Evolutionary conservation across 1,140 invertebrate genomes (phyloP).

Genomic region (Artemia franciscana): DNA sequence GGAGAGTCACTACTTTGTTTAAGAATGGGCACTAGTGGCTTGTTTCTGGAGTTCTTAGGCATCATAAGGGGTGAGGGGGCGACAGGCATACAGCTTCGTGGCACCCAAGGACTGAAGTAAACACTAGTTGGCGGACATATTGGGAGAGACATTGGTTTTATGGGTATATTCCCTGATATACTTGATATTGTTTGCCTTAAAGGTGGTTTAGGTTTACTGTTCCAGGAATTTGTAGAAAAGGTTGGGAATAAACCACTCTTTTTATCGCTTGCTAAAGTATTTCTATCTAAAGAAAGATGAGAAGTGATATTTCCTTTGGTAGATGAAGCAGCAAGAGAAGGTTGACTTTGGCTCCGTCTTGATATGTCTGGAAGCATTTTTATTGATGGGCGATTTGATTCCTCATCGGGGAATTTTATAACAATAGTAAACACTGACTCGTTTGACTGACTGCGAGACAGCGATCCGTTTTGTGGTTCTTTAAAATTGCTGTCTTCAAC

Average conservation of each 20-base stretch:
- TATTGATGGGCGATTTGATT: slow-evolving; percentile 35
- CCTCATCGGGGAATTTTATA: slow-evolving; percentile 42
- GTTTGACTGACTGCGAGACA: slow-evolving; percentile 18
- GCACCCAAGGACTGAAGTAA: slow-evolving; percentile 9
- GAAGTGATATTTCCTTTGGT: neutral
- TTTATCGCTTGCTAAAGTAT: neutral
- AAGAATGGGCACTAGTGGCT: neutral
- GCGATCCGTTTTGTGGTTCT: slow-evolving; percentile 20
- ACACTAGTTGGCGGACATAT: neutral
- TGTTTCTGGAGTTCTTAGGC: neutral
- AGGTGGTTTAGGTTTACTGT: neutral
- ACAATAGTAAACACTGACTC: slow-evolving; percentile 62
- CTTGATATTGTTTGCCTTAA: neutral
- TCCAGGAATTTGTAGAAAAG: neutral
- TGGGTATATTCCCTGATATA: neutral
- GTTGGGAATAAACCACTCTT: neutral
- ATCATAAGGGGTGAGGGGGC: slow-evolving; percentile 9
- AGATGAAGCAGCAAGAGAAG: neutral
- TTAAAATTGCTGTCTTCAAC: neutral
- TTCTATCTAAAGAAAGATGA: neutral
- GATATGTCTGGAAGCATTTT: slow-evolving; percentile 51
- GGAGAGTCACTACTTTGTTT: slow-evolving; percentile 11
- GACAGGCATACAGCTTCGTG: slow-evolving; percentile 10
- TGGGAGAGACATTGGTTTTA: neutral
- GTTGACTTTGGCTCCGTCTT: neutral